phyloP scores from a whole-genome alignment of 2,888 invertebrate species.

The Rhopalosiphum nymphaeae region DNA sequence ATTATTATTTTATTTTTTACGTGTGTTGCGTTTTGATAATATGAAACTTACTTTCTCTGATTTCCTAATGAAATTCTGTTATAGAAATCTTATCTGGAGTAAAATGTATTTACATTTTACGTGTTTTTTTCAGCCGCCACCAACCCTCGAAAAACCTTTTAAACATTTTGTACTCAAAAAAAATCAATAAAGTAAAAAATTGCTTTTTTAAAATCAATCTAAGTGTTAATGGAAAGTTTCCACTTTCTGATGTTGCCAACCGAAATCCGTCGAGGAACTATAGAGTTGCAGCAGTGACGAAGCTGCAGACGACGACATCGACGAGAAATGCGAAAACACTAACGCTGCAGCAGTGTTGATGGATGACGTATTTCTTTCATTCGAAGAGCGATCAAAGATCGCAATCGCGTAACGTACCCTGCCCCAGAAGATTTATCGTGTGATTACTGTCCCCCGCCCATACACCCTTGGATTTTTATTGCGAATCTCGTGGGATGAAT shows the following conservation, averaged over 20 bases:
- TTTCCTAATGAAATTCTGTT: neutral
- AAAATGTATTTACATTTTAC: conserved; percentile 2
- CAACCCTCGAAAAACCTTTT: neutral
- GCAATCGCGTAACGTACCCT: conserved; percentile 37
- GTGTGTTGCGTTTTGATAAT: neutral
- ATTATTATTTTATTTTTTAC: conserved; percentile 13
- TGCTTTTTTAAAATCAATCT: conserved; percentile 21
- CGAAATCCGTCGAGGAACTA: neutral
- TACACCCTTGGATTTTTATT: conserved; percentile 27
- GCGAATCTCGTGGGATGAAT: conserved; percentile 47
- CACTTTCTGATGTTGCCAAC: neutral
- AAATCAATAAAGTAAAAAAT: conserved; percentile 10
- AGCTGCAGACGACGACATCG: neutral
- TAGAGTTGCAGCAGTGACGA: neutral
- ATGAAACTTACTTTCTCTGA: neutral
- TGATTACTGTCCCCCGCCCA: conserved; percentile 17
- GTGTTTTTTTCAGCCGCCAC: neutral
- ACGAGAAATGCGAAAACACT: conserved; percentile 41
- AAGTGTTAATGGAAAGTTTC: conserved; percentile 49
- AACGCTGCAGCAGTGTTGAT: conserved; percentile 15
- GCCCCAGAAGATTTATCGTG: conserved; percentile 39
- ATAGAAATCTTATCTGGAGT: neutral
- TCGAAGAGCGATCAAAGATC: conserved; percentile 54
- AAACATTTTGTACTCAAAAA: neutral
- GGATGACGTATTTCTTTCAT: conserved; percentile 42